phyloP scores from a whole-genome alignment of 2,888 invertebrate species.

The Agrotis clavis region DNA sequence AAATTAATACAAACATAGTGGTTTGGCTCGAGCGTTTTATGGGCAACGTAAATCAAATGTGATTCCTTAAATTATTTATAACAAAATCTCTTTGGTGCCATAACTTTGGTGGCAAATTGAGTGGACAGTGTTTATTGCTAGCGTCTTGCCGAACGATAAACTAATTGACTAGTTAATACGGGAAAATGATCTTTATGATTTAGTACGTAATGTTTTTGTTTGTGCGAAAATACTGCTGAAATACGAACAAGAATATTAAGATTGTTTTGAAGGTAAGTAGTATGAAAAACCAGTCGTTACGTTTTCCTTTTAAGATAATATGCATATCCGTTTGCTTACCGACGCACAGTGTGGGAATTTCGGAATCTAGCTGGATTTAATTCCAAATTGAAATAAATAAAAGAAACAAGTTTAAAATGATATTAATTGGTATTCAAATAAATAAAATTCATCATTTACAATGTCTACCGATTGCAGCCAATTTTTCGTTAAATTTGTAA shows the following conservation, averaged over 20 bases:
- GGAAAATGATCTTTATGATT: conserved; percentile 41
- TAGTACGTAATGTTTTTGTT: conserved; percentile 41
- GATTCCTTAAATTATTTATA: conserved; percentile 68
- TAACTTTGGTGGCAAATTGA: conserved; percentile 60
- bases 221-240: neutral
- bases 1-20: conserved; percentile 66
- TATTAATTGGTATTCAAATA: too few species aligned
- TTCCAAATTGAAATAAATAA: too few species aligned
- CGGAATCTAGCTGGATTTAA: too few species aligned
- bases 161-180: conserved; percentile 52
- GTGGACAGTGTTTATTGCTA: conserved; percentile 51
- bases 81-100: conserved; percentile 62
- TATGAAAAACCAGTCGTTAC: too few species aligned
- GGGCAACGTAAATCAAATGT: conserved; percentile 62
- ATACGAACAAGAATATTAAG: neutral
- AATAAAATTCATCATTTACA: too few species aligned
- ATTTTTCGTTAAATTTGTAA: too few species aligned
- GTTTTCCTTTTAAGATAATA: too few species aligned
- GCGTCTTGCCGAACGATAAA: conserved; percentile 37
- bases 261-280: neutral
- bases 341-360: too few species aligned
- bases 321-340: too few species aligned
- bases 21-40: conserved; percentile 61
- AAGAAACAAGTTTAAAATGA: too few species aligned
- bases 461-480: too few species aligned